Percentiles rank a stretch among this genome's conserved stretches.
phyloP scores from a whole-genome alignment of 1,140 invertebrate species.

The Akabosia matsudoensis region DNA sequence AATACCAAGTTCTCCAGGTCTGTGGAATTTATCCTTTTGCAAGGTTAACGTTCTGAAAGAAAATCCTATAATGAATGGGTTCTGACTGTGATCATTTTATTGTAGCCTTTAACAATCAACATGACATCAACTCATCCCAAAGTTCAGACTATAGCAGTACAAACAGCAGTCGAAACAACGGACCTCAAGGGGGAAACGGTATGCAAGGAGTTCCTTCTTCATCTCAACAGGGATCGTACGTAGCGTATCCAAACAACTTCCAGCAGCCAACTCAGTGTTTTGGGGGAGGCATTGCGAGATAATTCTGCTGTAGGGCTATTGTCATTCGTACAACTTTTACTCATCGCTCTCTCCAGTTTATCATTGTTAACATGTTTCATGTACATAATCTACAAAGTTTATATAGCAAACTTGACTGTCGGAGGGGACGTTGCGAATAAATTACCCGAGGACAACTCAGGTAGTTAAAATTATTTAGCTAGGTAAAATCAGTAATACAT shows the following conservation, averaged over 20 bases:
- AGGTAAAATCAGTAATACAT: too few relatives aligned
- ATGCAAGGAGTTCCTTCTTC: neutral
- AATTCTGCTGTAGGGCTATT: too few relatives aligned
- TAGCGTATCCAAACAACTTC: constrained; percentile 5
- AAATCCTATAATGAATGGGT: too few relatives aligned
- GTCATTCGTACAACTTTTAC: too few relatives aligned
- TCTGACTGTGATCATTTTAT: neutral
- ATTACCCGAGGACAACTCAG: too few relatives aligned
- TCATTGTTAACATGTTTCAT: too few relatives aligned
- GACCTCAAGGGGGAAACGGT: neutral
- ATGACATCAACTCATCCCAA: constrained; percentile 1
- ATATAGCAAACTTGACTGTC: too few relatives aligned
- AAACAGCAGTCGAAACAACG: constrained; percentile 1
- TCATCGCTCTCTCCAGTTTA: too few relatives aligned
- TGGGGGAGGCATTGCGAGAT: neutral
- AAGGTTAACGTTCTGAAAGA: too few relatives aligned
- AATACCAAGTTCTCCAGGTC: constrained; percentile 14
- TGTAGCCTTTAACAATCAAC: neutral
- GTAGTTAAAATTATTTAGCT: too few relatives aligned
- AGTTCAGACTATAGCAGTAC: constrained; percentile 18
- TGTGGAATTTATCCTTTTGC: neutral
- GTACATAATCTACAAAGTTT: too few relatives aligned
- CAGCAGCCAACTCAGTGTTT: neutral
- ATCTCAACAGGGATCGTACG: neutral
- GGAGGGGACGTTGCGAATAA: too few relatives aligned